Percentiles rank a stretch among this genome's conserved stretches.
phyloP scores from a whole-genome alignment of 2,888 invertebrate genomes.

The Clivina fossor region DNA sequence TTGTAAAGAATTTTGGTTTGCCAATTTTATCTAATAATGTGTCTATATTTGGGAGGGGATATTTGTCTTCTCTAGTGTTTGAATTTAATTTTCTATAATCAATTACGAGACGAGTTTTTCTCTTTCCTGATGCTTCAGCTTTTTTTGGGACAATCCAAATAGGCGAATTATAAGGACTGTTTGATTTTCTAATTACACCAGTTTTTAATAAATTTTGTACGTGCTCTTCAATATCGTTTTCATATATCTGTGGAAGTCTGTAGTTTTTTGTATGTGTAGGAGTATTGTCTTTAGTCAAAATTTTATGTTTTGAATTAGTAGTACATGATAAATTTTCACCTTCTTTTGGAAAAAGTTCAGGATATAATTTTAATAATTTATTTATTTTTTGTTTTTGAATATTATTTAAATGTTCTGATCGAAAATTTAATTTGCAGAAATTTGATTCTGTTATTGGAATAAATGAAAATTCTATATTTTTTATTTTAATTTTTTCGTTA shows the following conservation, averaged over 20 bases:
- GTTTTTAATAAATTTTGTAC: not conserved
- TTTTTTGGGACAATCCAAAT: slow-evolving; percentile 12
- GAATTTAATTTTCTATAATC: slow-evolving; percentile 11
- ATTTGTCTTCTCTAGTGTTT: slow-evolving; percentile 18
- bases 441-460: no score
- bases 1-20: slow-evolving; percentile 14
- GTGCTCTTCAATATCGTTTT: slow-evolving; percentile 4
- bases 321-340: no score
- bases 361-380: no score
- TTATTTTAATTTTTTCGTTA: no score
- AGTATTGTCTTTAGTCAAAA: no score
- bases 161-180: not conserved
- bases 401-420: no score
- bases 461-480: no score
- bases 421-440: no score
- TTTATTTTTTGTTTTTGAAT: no score
- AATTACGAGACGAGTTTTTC: no score
- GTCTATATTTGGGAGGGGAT: slow-evolving; percentile 17
- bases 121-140: slow-evolving; percentile 3
- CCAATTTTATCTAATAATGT: slow-evolving; percentile 17
- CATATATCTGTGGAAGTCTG: slow-evolving; percentile 1
- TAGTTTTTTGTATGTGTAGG: slow-evolving; percentile 10
- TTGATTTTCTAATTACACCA: slow-evolving; percentile 4
- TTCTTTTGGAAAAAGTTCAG: no score
- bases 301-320: no score